Base-by-base conservation (phyloP, 1,140 invertebrate species). In the Ruditapes philippinarum region DNA sequence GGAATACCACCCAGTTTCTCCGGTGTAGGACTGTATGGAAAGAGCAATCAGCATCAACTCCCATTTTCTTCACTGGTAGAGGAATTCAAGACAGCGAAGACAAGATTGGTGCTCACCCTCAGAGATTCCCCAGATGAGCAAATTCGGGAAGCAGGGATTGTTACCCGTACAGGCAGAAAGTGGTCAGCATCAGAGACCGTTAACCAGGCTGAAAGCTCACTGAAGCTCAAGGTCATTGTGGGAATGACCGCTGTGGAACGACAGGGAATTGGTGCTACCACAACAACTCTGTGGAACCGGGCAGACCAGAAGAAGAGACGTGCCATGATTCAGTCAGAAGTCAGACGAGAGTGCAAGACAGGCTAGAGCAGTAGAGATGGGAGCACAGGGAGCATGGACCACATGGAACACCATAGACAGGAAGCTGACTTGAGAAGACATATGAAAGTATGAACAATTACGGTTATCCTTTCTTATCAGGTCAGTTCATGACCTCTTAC, bases 181-280 rank as follows among this genome's bases (percentile, higher is more conserved):
- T n/a, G 60, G n/a, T 11, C 60, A 25, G 60, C 60, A n/a, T 12
- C 31, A 33, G 31, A 22, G n/a, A n/a, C n/a, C n/a, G n/a, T n/a
- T n/a, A n/a, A n/a, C n/a, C n/a, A n/a, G n/a, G n/a, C n/a, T n/a
- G n/a, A n/a, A n/a, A n/a, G n/a, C n/a, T n/a, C n/a, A n/a, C n/a
- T n/a, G n/a, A n/a, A n/a, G n/a, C n/a, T n/a, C n/a, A n/a, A 74
- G n/a, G 82, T 51, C 82, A 84, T 73, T 84, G 45, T 84, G 11
- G 82, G 65, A 84, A 57, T 84, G 62, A 73, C 82, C 54, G 68
- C 65, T 51, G 65, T 84, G 65, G 82, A n/a, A 84, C 62, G 82
- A 33, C 40, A 84, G 74, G 40, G 82, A 17, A 84, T 84, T n/a
- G 82, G 65, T 54, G 40, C 65, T 17, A 74, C 65, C n/a, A 84